These are phyloP conservation scores for Berghia stephanieae DNA, from an alignment of 1,140 invertebrate genomes.

Conservation along the genomic window DNA sequence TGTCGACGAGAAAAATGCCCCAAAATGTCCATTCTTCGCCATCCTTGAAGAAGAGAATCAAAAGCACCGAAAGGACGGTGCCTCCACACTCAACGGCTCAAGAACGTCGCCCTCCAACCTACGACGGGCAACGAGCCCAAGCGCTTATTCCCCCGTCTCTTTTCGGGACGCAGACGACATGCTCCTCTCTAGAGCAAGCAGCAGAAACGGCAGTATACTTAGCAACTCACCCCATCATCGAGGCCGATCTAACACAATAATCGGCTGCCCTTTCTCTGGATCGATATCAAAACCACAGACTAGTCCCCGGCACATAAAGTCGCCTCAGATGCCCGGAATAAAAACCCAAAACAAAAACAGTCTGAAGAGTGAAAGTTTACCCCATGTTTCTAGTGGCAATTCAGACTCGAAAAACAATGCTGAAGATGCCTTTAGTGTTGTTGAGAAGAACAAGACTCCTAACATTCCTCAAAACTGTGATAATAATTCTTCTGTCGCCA, in stretches of 20 bases:
- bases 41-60: conserved; percentile 45
- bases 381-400: no score
- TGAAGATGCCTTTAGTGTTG: no score
- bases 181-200: conserved; percentile 15
- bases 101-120: neutral
- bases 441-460: no score
- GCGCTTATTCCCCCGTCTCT: conserved; percentile 56
- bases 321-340: neutral
- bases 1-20: conserved; percentile 21
- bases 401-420: no score
- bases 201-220: neutral
- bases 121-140: conserved; percentile 18
- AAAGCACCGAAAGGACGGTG: conserved; percentile 28
- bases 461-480: no score
- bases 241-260: neutral
- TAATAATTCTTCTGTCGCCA: no score
- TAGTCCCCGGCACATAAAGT: neutral
- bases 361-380: no score
- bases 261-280: conserved; percentile 10
- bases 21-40: conserved; percentile 45
- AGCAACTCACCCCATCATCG: neutral
- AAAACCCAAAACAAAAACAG: no score
- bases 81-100: neutral
- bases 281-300: neutral
- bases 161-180: conserved; percentile 47